Base-by-base conservation (phyloP, 2,888 invertebrate species). In the Chymomyza fuscimana region DNA sequence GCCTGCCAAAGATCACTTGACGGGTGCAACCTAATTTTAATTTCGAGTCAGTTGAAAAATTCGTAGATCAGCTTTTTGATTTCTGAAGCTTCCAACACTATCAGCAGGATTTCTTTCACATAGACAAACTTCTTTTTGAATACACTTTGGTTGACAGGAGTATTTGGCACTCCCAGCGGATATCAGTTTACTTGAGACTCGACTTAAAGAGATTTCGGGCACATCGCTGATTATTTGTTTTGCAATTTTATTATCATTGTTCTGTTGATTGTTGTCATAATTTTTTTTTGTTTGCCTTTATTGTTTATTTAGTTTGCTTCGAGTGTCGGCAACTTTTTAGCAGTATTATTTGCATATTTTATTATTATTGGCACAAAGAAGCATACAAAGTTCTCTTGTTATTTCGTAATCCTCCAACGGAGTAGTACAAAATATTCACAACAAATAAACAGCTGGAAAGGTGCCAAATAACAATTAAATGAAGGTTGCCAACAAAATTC, bases 301-400 rank as follows among this genome's bases (percentile, higher is more conserved):
- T 64, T 32, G 5, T 54, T 32, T 32, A 16, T n/a, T 54, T 12
- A 12, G 10, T 54, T 32, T 16, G 7, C 54, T 54, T 12, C 19
- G n/a, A 54, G n/a, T 54, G 54, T 54, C 16, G 54, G 19, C 54
- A 54, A 54, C 54, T 54, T 54, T 54, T 54, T 54, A 16, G 54
- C 19, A 1, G 1, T 54, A 19, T 54, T 54, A 54, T 54, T 54
- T 54, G 54, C 54, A 15, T 54, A 12, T 54, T 54, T 54, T 12
- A 9, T n/a, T 54, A n/a, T 54, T 16, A 54, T 19, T 54, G 54
- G 5, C 6, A 52, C 15, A 32, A 9, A 58, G 22, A 58, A 22
- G 16, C 32, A n/a, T 29, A 59, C 25, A 59, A 15, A 59, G 25
- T 59, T 59, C 12, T 25, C n/a, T 59, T 25, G 22, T 6, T 25